A percentile compares a stretch with the other conserved stretches of the same genome.
Conservation (phyloP, 2,888 invertebrate genomes). For the Synanthedon andrenaeformis region DNA sequence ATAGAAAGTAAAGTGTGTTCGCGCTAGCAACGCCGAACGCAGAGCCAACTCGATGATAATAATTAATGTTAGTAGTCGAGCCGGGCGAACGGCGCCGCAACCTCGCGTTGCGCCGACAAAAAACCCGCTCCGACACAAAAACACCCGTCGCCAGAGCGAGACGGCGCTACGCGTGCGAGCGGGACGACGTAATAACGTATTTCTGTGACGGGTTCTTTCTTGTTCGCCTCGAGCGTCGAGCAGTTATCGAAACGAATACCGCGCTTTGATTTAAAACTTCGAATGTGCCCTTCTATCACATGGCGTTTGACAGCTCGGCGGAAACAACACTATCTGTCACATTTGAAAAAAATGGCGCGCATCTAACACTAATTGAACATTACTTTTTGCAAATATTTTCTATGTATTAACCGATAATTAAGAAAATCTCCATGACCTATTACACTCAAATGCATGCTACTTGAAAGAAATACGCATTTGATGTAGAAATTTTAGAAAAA, state of each 20-base stretch:
- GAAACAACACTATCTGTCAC: slow-evolving; percentile 60
- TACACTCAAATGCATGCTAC: no score
- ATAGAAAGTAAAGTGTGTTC: slow-evolving; percentile 66
- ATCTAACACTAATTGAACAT: slow-evolving; percentile 2
- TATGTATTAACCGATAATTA: neutral
- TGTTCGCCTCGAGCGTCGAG: slow-evolving; percentile 59
- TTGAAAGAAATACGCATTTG: no score
- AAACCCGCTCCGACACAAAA: slow-evolving; percentile 69
- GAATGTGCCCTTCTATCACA: slow-evolving; percentile 70
- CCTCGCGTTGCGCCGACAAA: slow-evolving; percentile 55
- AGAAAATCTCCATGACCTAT: neutral
- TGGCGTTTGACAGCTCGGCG: slow-evolving; percentile 69
- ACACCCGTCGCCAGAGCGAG: slow-evolving; percentile 56
- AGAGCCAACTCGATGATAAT: slow-evolving; percentile 60
- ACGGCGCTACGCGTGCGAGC: slow-evolving; percentile 31
- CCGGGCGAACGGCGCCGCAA: slow-evolving; percentile 50
- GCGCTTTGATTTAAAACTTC: slow-evolving; percentile 67
- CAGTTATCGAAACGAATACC: slow-evolving; percentile 54
- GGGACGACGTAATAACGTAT: slow-evolving; percentile 49
- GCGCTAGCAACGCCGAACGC: slow-evolving; percentile 24
- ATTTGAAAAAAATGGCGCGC: slow-evolving; percentile 60
- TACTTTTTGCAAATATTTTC: neutral
- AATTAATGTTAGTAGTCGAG: slow-evolving; percentile 59
- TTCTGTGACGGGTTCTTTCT: slow-evolving; percentile 63
- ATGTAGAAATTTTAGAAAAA: no score